These are phyloP conservation scores for Trochalopteron elliotii DNA, from an alignment of 2,113 vertebrate genomes.

Conservation along the genomic window DNA sequence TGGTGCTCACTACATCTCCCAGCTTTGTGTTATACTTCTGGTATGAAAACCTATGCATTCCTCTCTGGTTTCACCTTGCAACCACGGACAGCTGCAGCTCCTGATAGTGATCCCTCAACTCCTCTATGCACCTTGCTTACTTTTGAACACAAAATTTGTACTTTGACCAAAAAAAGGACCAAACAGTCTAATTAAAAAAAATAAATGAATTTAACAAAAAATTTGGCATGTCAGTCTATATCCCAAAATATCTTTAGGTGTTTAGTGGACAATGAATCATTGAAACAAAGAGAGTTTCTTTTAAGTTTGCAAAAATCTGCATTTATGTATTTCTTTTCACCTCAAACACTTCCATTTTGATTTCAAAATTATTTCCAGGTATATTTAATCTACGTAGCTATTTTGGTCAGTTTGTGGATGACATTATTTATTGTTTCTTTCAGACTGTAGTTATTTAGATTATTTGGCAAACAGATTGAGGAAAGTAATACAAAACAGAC, in stretches of 20 bases:
- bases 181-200: not conserved
- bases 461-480: not conserved
- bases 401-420: not conserved
- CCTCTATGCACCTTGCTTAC: not conserved
- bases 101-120: not conserved
- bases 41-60: not conserved
- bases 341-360: not conserved
- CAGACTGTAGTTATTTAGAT: not conserved
- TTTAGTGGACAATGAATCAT: not conserved
- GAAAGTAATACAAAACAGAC: not conserved
- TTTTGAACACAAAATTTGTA: not conserved
- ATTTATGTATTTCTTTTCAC: not conserved
- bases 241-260: not conserved
- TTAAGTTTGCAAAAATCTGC: not conserved
- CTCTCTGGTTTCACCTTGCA: not conserved
- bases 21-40: not conserved
- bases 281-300: not conserved
- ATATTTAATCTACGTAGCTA: not conserved
- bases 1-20: not conserved
- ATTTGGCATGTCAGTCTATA: not conserved
- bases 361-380: not conserved
- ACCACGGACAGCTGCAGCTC: not conserved
- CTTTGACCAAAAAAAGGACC: not conserved
- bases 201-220: not conserved
- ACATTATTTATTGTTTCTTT: not conserved